Conservation (phyloP, 2,797 vertebrate species). For the Prunella strophiata region DNA sequence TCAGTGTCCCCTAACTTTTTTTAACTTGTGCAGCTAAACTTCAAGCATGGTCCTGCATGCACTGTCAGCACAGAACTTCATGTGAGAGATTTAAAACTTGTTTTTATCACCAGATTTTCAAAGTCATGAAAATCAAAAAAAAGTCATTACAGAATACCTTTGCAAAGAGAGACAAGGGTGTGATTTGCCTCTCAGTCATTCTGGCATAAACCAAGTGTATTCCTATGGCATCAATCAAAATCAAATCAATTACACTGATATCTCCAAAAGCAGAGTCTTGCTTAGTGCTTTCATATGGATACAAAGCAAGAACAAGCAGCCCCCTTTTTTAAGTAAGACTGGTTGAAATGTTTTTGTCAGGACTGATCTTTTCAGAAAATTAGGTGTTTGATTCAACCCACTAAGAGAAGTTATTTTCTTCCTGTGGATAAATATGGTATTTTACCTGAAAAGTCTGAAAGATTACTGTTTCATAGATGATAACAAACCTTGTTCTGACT, state of each 20-base stretch:
- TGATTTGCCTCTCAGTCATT: background rate
- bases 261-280: background rate
- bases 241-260: background rate
- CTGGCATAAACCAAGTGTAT: background rate
- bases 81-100: background rate
- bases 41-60: background rate
- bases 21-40: background rate
- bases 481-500: background rate
- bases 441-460: background rate
- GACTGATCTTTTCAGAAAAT: background rate
- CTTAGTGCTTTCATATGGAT: background rate
- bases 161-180: background rate
- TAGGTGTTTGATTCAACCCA: background rate
- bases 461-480: background rate
- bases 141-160: background rate
- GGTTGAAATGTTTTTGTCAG: background rate
- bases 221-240: background rate
- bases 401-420: background rate
- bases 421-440: background rate
- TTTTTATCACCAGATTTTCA: background rate
- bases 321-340: background rate
- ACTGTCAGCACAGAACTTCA: background rate
- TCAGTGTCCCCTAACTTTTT: background rate
- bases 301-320: background rate
- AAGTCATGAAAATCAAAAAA: background rate